Evolutionary conservation across 2,888 invertebrate genomes (phyloP).

Genomic region (Apodemia hepburni): DNA sequence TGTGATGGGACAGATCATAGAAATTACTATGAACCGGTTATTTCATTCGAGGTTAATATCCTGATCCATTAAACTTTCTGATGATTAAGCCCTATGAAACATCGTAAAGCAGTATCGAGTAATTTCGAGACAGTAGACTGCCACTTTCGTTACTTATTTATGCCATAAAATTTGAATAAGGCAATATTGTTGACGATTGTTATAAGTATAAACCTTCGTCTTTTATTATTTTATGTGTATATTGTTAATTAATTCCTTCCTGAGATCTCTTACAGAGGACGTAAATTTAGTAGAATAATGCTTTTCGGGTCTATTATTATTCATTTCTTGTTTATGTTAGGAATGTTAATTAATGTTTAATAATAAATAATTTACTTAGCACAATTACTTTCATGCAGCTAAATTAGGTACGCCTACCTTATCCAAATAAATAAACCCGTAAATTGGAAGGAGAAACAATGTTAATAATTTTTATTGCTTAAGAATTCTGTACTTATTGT

Average conservation of each 20-base stretch:
- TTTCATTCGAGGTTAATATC: slow-evolving; percentile 44
- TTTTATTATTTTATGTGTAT: slow-evolving; percentile 3
- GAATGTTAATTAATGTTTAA: no score
- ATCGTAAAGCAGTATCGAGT: slow-evolving; percentile 31
- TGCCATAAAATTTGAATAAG: slow-evolving; percentile 28
- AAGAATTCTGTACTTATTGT: no score
- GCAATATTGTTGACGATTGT: slow-evolving; percentile 28
- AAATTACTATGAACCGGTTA: slow-evolving; percentile 45
- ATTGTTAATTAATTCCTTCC: neutral
- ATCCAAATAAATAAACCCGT: no score
- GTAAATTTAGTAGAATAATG: neutral
- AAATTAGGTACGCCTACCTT: no score
- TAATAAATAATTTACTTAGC: no score
- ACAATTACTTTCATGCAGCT: no score
- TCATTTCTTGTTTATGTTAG: no score
- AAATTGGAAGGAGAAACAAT: no score
- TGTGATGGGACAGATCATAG: slow-evolving; percentile 49
- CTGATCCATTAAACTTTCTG: slow-evolving; percentile 60
- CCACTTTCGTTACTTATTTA: slow-evolving; percentile 29
- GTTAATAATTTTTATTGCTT: no score
- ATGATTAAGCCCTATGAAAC: slow-evolving; percentile 36
- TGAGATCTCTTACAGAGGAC: neutral
- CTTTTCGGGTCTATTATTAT: no score
- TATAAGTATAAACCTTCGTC: slow-evolving; percentile 23
- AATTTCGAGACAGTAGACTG: slow-evolving; percentile 28